Evolutionary conservation across 2,113 vertebrate species (phyloP), one percentile per base, ranked within the genome.

Genomic region (Paramisgurnus dabryanus): DNA sequence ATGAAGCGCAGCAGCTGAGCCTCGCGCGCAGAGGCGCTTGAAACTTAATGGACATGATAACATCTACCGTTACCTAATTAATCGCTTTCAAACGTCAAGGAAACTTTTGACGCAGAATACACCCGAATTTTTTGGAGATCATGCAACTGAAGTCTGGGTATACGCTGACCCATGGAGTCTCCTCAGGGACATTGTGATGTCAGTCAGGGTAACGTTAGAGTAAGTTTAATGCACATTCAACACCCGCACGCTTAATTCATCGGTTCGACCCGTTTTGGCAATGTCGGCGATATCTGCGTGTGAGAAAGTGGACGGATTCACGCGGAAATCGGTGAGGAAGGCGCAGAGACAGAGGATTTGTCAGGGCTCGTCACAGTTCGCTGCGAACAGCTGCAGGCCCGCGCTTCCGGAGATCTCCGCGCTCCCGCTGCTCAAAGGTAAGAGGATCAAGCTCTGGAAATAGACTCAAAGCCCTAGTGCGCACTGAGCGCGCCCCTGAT

Each of bases 291-390:
- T 98, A 91, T 96, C 97, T 50, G 96, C 97, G 81, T 91, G 96
- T 84, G 98, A 99, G 93, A 99, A 99, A 92, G 98, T 98, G 94
- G 97, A 99, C 85, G 98, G 98, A 65, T 99, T 99, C 88, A 98
- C 96, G 76, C 94, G 96, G 89, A 97, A 97, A 91, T 98, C 98
- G 49, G 91, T 99, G 94, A 95, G 96, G 91, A 98, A 97, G 92
- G 98, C 95, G 81, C 96, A 96, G 92, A 93, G 93, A 83, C 97
- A 96, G 95, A 94, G 95, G 86, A 94, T 93, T 86, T 96, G 96
- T 55, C 97, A 98, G 83, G 95, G 97, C 85, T 99, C 98, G 43
- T 98, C 98, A 76, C 96, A 98, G 92, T 99, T 96, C 90, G 95
- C 96, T 78, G 95, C 91, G 47, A 95, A 96, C 87, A 39, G 55